Conservation (phyloP, 2,797 vertebrate genomes). For the Thalassophryne amazonica region DNA sequence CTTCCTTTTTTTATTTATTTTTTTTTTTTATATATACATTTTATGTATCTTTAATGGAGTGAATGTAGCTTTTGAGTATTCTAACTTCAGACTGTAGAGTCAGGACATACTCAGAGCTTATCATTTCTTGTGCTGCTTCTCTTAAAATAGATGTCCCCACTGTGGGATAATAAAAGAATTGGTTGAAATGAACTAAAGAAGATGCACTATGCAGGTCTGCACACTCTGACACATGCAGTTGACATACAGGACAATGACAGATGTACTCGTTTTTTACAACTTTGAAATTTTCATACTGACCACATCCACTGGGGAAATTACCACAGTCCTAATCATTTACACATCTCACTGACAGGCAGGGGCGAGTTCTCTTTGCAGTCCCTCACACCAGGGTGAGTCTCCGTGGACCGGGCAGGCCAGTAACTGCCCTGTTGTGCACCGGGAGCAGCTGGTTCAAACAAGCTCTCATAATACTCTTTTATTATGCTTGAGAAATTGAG, state of each 20-base stretch:
- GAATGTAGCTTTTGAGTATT: too few relatives aligned
- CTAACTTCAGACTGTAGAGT: too few relatives aligned
- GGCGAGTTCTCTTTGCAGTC: constrained; percentile 14
- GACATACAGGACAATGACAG: background rate
- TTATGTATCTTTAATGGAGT: too few relatives aligned
- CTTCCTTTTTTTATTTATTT: too few relatives aligned
- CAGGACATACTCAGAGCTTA: too few relatives aligned
- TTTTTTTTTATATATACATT: too few relatives aligned
- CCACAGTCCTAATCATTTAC: constrained; percentile 24
- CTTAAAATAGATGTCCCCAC: too few relatives aligned
- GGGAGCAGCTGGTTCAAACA: constrained; percentile 60
- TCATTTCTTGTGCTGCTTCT: too few relatives aligned
- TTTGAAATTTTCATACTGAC: constrained; percentile 6
- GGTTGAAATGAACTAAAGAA: too few relatives aligned
- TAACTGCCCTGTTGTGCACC: constrained; percentile 31
- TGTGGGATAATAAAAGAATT: too few relatives aligned
- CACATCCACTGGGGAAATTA: constrained; percentile 41
- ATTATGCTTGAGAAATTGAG: constrained; percentile 65
- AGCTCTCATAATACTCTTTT: constrained; percentile 38
- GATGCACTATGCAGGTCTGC: background rate
- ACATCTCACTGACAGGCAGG: constrained; percentile 30
- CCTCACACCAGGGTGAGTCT: constrained; percentile 22
- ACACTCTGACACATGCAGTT: background rate
- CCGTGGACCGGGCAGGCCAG: constrained; percentile 34
- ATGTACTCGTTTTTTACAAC: background rate